Base-by-base conservation (phyloP, 2,888 invertebrate genomes). In the Drosophila meridiana region DNA sequence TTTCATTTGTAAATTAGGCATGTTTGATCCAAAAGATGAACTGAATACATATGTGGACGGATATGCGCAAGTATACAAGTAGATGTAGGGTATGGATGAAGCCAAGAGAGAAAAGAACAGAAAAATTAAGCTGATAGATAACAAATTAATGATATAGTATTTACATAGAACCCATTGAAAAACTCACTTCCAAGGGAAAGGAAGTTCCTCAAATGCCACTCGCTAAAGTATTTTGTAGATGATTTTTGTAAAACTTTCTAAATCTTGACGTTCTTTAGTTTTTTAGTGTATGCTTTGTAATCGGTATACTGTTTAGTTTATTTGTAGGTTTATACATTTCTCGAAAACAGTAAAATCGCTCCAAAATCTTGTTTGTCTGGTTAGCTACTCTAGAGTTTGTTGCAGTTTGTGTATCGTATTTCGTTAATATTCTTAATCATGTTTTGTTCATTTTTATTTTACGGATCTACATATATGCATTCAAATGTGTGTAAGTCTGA, bases 261-360 rank as follows among this genome's bases (percentile, higher is more conserved):
- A 84, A 84, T 77, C 50, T 89, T 58, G 67, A 64, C 53, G 30
- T 48, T 34, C n/a, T n/a, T 32, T 50, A 34, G 20, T 73, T 73
- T 42, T 45, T 66, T 65, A 52, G 52, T 52, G 36, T 52, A 26
- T 64, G 63, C 14, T 32, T 50, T 32, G 20, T 40, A 32, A 36
- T 50, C 30, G 14, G 50, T 52, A 52, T 52, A 34, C 50, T 28
- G 34, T 47, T 59, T 47, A 45, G 66, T 63, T 69, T 59, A 48
- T 47, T 52, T 69, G 58, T 67, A 69, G 69, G 80, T 69, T 87
- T 75, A 79, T 82, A 82, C 83, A 85, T 89, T 81, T 87, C 61
- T 89, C 87, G 87, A 87, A 87, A 90, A 91, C 87, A 87, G 91
- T 92, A 91, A 91, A 91, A 87, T 91, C 88, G 83, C 88, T 92